Evolutionary conservation across 1,140 invertebrate species (phyloP).

Genomic region (Drosophila gunungcola): DNA sequence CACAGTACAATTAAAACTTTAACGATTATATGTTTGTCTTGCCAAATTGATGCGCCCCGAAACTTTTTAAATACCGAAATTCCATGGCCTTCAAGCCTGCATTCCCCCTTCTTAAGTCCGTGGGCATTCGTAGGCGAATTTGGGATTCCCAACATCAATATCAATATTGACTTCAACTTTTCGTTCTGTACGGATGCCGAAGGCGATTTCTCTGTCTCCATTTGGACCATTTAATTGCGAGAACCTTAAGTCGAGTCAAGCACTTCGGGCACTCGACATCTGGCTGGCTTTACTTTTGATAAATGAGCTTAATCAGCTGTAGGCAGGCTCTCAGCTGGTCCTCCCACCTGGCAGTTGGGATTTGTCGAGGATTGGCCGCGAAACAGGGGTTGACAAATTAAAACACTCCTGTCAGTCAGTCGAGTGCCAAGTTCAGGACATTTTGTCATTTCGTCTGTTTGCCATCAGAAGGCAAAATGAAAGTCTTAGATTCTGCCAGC

Average conservation of each 20-base stretch:
- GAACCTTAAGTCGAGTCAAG: not conserved
- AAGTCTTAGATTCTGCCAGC: constrained; percentile 12
- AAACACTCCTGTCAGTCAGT: constrained; percentile 8
- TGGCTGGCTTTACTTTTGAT: constrained; percentile 40
- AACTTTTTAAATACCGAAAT: constrained; percentile 56
- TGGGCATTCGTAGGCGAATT: constrained; percentile 15
- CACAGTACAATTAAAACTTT: constrained; percentile 68
- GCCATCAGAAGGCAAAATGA: constrained; percentile 17
- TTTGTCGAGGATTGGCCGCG: constrained; percentile 4
- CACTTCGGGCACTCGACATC: not conserved
- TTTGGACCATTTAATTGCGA: constrained; percentile 31
- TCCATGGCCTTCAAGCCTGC: constrained; percentile 14
- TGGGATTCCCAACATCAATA: constrained; percentile 56
- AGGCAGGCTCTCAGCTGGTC: constrained; percentile 38
- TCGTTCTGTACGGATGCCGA: constrained; percentile 1
- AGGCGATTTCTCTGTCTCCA: constrained; percentile 18
- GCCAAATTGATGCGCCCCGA: constrained; percentile 47
- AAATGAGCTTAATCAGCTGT: constrained; percentile 73
- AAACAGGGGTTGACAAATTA: constrained; percentile 32
- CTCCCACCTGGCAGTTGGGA: constrained; percentile 19
- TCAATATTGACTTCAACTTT: constrained; percentile 60
- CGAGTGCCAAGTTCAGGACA: constrained; percentile 1
- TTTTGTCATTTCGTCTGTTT: constrained; percentile 23
- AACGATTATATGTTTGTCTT: constrained; percentile 70
- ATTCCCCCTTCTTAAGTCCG: not conserved